These are phyloP conservation scores for Ptychoptera contaminata DNA, from an alignment of 2,888 invertebrate species.

Conservation along the genomic window DNA sequence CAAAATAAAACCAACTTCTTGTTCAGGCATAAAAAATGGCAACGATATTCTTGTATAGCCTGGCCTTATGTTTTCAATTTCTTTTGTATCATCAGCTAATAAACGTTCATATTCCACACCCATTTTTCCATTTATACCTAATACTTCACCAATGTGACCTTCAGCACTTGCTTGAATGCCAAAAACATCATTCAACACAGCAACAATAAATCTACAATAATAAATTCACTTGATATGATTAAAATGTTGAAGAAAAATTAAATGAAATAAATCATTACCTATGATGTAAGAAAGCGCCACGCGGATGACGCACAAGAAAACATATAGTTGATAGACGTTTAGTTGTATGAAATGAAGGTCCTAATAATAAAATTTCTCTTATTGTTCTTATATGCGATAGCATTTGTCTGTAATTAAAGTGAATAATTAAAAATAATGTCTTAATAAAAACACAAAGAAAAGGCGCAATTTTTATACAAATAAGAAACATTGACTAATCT, in stretches of 20 bases:
- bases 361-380: constrained; percentile 63
- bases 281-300: constrained; percentile 73
- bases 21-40: constrained; percentile 69
- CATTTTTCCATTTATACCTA: constrained; percentile 66
- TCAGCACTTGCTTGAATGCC: constrained; percentile 77
- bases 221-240: neutral
- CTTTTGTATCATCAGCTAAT: constrained; percentile 33
- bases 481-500: neutral
- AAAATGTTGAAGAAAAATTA: neutral
- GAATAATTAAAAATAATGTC: neutral
- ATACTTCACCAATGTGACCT: constrained; percentile 66
- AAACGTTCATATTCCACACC: constrained; percentile 58
- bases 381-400: constrained; percentile 61
- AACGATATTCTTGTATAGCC: constrained; percentile 75
- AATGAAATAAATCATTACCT: constrained; percentile 31
- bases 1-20: constrained; percentile 63
- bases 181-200: constrained; percentile 78
- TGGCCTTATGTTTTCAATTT: constrained; percentile 58
- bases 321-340: constrained; percentile 70
- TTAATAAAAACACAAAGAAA: neutral
- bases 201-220: constrained; percentile 41
- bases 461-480: neutral
- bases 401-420: constrained; percentile 47
- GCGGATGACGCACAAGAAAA: constrained; percentile 65
- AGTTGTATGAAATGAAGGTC: constrained; percentile 47